These are phyloP conservation scores for Isichthys henryi DNA, from an alignment of 2,113 vertebrate genomes.

Conservation along the genomic window DNA sequence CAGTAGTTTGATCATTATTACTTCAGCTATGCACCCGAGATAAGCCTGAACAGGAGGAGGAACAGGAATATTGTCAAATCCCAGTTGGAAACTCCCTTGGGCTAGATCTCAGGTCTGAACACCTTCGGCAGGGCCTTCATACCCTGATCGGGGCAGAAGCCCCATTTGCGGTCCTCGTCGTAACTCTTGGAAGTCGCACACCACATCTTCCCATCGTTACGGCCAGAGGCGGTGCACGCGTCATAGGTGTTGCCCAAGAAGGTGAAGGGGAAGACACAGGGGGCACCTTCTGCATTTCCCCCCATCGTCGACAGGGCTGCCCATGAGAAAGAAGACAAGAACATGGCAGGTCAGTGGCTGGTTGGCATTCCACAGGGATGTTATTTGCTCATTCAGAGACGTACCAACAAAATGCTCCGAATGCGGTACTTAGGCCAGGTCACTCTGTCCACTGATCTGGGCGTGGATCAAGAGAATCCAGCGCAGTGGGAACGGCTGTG, in stretches of 20 bases:
- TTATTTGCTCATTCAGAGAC: background rate
- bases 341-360: background rate
- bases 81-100: background rate
- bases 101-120: background rate
- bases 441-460: background rate
- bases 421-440: background rate
- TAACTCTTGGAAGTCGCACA: slow-evolving; percentile 77
- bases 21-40: background rate
- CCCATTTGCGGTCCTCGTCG: slow-evolving; percentile 93
- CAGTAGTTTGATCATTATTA: background rate
- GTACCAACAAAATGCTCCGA: background rate
- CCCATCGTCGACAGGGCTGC: slow-evolving; percentile 90
- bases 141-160: slow-evolving; percentile 96
- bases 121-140: slow-evolving; percentile 1
- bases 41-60: background rate
- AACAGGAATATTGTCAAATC: background rate
- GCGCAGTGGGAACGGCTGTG: no score
- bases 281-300: slow-evolving; percentile 83
- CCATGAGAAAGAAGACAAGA: background rate
- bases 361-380: background rate
- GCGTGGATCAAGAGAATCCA: background rate
- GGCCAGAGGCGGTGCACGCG: slow-evolving; percentile 78
- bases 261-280: slow-evolving; percentile 87
- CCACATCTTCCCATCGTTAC: slow-evolving; percentile 86
- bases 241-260: slow-evolving; percentile 82